These are phyloP conservation scores for Oncorhynchus nerka DNA, from an alignment of 2,113 vertebrate species.

Conservation along the genomic window DNA sequence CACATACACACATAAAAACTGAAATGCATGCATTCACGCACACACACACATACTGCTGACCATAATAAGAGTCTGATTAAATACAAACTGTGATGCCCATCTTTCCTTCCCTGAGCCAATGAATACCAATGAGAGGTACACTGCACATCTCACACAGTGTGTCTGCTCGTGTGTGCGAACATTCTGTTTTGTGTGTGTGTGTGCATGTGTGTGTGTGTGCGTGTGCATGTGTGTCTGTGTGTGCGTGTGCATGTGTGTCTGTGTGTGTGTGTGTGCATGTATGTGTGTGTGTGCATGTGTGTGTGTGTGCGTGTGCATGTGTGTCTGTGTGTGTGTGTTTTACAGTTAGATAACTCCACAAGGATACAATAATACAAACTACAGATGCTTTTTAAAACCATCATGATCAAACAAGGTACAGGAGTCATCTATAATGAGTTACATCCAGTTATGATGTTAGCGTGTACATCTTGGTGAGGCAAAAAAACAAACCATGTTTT, in stretches of 20 bases:
- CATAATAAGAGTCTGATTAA: constrained; percentile 85
- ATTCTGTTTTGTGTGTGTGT: neutral
- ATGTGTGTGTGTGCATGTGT: neutral
- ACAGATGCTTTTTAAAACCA: too few relatives aligned
- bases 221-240: neutral
- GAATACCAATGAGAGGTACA: constrained; percentile 85
- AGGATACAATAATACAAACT: too few relatives aligned
- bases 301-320: too few relatives aligned
- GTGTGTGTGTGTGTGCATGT: too few relatives aligned
- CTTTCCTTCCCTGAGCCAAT: constrained; percentile 81
- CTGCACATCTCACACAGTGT: constrained; percentile 43
- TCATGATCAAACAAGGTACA: too few relatives aligned
- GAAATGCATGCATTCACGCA: constrained; percentile 60
- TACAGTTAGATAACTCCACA: too few relatives aligned
- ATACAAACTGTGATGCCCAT: constrained; percentile 85
- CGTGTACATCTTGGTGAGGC: too few relatives aligned
- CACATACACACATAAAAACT: constrained; percentile 71
- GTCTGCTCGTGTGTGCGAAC: constrained; percentile 1
- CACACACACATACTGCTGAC: constrained; percentile 43
- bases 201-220: constrained; percentile 7
- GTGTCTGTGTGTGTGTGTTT: too few relatives aligned
- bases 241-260: too few relatives aligned
- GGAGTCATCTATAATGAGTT: too few relatives aligned
- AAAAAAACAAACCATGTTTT: too few relatives aligned
- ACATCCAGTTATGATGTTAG: too few relatives aligned